These are phyloP conservation scores for Rhinogobius similis DNA, from an alignment of 2,113 vertebrate species.

Conservation along the genomic window DNA sequence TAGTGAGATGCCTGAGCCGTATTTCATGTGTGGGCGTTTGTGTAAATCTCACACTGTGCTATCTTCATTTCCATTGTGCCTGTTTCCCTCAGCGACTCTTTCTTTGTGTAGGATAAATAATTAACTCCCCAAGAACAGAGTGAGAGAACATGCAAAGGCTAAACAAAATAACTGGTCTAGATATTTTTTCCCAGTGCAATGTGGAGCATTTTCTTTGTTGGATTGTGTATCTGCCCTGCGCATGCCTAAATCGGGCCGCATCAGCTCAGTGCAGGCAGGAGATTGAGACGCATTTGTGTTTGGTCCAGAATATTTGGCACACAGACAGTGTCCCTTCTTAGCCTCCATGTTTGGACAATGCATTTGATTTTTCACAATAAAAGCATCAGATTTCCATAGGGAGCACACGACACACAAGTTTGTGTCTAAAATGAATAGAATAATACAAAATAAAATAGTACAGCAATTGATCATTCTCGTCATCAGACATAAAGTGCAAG, in stretches of 20 bases:
- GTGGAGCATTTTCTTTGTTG: background rate
- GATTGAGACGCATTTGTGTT: constrained; percentile 5
- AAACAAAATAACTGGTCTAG: background rate
- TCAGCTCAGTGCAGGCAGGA: constrained; percentile 3
- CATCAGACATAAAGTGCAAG: background rate
- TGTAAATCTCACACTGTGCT: constrained; percentile 2
- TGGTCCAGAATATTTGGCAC: constrained; percentile 8
- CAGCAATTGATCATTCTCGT: background rate
- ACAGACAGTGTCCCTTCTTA: background rate
- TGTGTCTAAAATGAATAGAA: background rate
- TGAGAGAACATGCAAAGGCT: background rate
- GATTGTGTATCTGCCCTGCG: background rate
- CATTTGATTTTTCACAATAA: background rate
- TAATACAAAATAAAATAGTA: no score
- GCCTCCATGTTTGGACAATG: background rate
- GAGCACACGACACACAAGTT: background rate
- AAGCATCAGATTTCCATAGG: background rate
- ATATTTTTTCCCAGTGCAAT: background rate
- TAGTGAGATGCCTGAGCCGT: background rate
- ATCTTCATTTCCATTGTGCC: constrained; percentile 1
- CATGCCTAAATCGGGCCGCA: background rate
- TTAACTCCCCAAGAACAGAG: background rate
- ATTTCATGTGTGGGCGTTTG: background rate
- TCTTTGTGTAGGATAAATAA: constrained; percentile 6
- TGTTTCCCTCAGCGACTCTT: background rate